Evolutionary conservation across 1,140 invertebrate genomes (phyloP).

Genomic region (Pristionchus pacificus): DNA sequence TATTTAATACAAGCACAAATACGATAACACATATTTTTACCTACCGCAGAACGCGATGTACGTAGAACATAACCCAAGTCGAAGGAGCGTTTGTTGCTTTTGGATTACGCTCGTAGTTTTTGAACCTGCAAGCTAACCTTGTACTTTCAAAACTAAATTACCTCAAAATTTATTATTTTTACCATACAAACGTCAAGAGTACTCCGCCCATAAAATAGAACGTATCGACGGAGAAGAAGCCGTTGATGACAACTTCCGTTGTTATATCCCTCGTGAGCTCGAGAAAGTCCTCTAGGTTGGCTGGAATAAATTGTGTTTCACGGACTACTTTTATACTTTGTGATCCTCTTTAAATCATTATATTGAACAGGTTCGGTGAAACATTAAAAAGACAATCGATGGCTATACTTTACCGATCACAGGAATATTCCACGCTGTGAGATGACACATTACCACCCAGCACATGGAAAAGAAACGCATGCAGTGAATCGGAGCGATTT

Average conservation of each 20-base stretch:
- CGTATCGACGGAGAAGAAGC: not conserved
- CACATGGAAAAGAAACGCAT: constrained; percentile 41
- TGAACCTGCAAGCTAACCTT: constrained; percentile 36
- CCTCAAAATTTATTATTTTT: not conserved
- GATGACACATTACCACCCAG: constrained; percentile 40
- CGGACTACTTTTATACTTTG: no score
- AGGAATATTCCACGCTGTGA: constrained; percentile 30
- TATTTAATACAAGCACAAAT: not conserved
- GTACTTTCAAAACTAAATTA: constrained; percentile 16
- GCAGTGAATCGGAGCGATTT: constrained; percentile 35
- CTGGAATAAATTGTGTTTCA: not conserved
- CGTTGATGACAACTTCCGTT: not conserved
- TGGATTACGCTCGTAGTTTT: constrained; percentile 26
- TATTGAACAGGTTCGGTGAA: no score
- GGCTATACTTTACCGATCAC: no score
- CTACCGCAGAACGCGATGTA: constrained; percentile 33
- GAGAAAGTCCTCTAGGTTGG: not conserved
- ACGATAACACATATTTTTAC: constrained; percentile 15
- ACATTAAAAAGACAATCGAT: no score
- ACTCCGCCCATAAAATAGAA: not conserved
- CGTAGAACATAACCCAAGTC: constrained; percentile 41
- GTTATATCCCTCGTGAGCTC: not conserved
- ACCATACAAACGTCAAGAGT: not conserved
- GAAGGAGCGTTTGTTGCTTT: constrained; percentile 16
- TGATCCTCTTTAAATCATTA: no score